Percentiles rank a stretch among this genome's conserved stretches.
Evolutionary conservation across 53 echinoderm and acorn worm species (phyloP).

Genomic region (Hippasteria phrygiana): DNA sequence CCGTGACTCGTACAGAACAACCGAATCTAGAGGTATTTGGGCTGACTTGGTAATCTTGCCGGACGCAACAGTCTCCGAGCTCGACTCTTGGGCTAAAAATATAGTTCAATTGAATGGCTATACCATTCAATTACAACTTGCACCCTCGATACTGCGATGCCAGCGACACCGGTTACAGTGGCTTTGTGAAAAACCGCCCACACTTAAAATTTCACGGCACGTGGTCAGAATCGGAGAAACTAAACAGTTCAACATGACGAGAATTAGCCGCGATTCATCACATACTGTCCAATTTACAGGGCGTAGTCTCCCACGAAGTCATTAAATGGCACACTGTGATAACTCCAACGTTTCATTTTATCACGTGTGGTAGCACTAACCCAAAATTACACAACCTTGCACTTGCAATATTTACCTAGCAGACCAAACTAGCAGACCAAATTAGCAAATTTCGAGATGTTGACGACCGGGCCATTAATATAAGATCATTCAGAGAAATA

Average conservation of each 20-base stretch:
- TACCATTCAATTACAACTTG: no score
- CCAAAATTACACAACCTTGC: neutral
- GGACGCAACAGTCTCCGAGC: no score
- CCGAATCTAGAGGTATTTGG: no score
- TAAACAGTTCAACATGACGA: slow-evolving; percentile 55
- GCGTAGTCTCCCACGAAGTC: slow-evolving; percentile 16
- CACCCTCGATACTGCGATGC: slow-evolving; percentile 12
- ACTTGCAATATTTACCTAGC: slow-evolving; percentile 7
- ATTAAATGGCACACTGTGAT: slow-evolving; percentile 41
- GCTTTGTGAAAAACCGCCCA: slow-evolving; percentile 11
- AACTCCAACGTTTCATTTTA: slow-evolving; percentile 31
- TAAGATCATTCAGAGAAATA: slow-evolving; percentile 20
- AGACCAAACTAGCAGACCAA: slow-evolving; percentile 55
- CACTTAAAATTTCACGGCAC: no score
- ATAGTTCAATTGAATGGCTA: no score
- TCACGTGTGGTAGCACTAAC: slow-evolving; percentile 4
- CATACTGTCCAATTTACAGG: neutral
- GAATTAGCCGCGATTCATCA: slow-evolving; percentile 40
- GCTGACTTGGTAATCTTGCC: no score
- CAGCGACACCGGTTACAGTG: slow-evolving; percentile 13
- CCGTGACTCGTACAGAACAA: no score
- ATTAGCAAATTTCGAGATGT: slow-evolving; percentile 48
- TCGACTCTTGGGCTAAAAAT: no score
- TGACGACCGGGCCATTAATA: slow-evolving; percentile 50
- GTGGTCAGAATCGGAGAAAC: neutral